phyloP scores from a whole-genome alignment of 2,113 vertebrate species.

The Sapayoa aenigma region DNA sequence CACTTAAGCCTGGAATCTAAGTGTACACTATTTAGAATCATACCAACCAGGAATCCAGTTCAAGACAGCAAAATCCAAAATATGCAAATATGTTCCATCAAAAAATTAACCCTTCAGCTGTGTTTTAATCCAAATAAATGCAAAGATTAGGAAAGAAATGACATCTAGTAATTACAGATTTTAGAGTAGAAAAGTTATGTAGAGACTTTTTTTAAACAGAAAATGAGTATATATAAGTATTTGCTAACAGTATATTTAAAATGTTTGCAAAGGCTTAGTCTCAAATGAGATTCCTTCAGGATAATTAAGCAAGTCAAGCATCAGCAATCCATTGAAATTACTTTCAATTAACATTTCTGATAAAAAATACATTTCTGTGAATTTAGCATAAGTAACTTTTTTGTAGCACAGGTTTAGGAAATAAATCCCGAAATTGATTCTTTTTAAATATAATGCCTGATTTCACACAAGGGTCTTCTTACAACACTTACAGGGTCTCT shows the following conservation, averaged over 20 bases:
- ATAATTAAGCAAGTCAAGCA: constrained; percentile 10
- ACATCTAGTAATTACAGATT: background rate
- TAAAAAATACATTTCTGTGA: constrained; percentile 8
- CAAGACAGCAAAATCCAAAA: background rate
- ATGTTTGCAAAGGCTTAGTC: background rate
- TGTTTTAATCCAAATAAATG: background rate
- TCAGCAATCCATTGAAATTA: background rate
- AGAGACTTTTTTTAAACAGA: background rate
- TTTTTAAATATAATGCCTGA: background rate
- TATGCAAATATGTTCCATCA: background rate
- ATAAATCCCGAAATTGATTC: background rate
- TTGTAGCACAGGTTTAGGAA: background rate
- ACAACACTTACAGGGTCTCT: background rate
- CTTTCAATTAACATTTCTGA: background rate
- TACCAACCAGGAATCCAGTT: background rate
- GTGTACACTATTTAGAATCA: background rate
- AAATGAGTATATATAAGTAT: background rate
- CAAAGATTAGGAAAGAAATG: constrained; percentile 11
- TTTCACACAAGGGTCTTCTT: background rate
- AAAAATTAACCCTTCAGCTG: constrained; percentile 1
- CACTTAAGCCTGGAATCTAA: background rate
- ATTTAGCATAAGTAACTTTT: background rate
- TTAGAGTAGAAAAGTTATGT: background rate
- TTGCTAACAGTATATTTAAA: background rate
- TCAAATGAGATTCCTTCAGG: background rate